These are phyloP conservation scores for Eubasilissa splendida DNA, from an alignment of 2,888 invertebrate species.

Conservation along the genomic window DNA sequence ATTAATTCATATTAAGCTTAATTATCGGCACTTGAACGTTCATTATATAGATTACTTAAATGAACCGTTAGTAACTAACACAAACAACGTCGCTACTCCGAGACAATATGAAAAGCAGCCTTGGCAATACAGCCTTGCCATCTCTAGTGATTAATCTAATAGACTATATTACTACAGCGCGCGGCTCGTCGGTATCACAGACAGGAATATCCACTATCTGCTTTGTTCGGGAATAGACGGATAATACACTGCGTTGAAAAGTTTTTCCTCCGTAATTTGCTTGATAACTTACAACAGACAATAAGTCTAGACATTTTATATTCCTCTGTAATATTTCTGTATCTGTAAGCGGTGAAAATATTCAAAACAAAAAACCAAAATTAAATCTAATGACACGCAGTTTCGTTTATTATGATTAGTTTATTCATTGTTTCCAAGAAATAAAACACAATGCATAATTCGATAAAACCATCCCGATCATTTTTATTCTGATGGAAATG, in stretches of 20 bases:
- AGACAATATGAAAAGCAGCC: too few relatives aligned
- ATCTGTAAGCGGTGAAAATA: background rate
- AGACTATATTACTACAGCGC: background rate
- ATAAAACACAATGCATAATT: background rate
- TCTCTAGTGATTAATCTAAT: background rate
- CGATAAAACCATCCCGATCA: background rate
- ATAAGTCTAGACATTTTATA: slow-evolving; percentile 25
- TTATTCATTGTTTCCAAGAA: background rate
- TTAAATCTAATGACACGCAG: slow-evolving; percentile 2
- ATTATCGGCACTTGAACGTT: too few relatives aligned
- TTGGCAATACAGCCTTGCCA: background rate
- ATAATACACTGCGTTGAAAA: slow-evolving; percentile 23
- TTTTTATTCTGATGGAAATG: slow-evolving; percentile 9
- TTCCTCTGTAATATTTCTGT: background rate
- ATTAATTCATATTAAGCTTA: too few relatives aligned
- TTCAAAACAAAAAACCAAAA: background rate
- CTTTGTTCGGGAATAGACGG: background rate
- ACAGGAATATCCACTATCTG: background rate
- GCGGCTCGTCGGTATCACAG: background rate
- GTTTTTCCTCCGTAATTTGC: slow-evolving; percentile 37
- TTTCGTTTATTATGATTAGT: background rate
- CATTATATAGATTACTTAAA: too few relatives aligned
- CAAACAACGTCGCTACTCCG: too few relatives aligned
- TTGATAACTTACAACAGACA: slow-evolving; percentile 33
- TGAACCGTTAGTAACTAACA: too few relatives aligned